Percentiles rank a stretch among this genome's conserved stretches.
These are phyloP conservation scores for Poecile montanus DNA, from an alignment of 2,797 vertebrate species.

Conservation along the genomic window DNA sequence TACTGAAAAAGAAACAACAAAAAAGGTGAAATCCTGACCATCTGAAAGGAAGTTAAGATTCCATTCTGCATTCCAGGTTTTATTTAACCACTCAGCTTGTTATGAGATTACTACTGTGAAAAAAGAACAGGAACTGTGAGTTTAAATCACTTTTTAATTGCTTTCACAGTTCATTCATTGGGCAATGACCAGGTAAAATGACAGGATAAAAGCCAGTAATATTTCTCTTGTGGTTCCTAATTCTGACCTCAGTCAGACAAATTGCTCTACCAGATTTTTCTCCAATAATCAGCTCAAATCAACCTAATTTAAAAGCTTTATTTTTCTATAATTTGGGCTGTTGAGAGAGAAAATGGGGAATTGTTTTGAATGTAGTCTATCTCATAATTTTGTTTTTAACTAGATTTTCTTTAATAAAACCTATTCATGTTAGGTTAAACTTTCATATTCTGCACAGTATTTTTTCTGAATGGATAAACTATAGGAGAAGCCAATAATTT, in stretches of 20 bases:
- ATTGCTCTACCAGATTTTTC: background rate
- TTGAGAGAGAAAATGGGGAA: background rate
- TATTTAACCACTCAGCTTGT: background rate
- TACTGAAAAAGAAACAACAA: background rate
- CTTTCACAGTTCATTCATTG: background rate
- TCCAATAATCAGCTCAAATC: background rate
- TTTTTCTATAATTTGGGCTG: background rate
- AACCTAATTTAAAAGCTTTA: background rate
- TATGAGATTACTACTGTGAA: background rate
- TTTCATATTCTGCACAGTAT: background rate
- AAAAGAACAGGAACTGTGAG: background rate
- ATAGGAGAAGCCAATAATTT: background rate
- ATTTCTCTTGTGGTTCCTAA: background rate
- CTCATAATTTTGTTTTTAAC: background rate
- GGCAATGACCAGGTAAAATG: background rate
- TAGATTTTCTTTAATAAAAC: background rate
- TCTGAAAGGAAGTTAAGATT: background rate
- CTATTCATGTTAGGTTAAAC: background rate
- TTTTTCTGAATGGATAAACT: background rate
- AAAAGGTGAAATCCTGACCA: background rate
- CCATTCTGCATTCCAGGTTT: background rate
- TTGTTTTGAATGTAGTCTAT: background rate
- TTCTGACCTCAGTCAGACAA: background rate
- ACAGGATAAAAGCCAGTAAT: background rate
- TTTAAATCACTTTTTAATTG: slow-evolving; percentile 8